These are phyloP conservation scores for Cetonia aurata DNA, from an alignment of 2,888 invertebrate species.

Conservation along the genomic window DNA sequence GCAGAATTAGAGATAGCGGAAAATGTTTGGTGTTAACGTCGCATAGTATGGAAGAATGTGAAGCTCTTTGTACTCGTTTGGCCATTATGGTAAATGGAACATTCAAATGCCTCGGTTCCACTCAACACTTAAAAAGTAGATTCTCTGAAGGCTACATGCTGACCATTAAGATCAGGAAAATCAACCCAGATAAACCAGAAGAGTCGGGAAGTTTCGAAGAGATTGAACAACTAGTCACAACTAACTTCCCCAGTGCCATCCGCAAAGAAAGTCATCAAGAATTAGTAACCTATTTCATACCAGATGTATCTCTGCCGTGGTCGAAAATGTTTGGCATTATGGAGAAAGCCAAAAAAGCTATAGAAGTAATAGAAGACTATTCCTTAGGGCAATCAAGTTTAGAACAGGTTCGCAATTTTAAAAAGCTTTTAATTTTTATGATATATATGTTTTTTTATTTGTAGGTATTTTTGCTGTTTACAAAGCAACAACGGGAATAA, in stretches of 20 bases:
- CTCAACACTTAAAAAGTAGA: slow-evolving; percentile 85
- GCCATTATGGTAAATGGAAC: slow-evolving; percentile 90
- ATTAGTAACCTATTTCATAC: slow-evolving; percentile 79
- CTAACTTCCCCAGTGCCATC: slow-evolving; percentile 59
- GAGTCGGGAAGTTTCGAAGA: slow-evolving; percentile 45
- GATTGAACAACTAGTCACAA: slow-evolving; percentile 56
- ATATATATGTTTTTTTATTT: slow-evolving; percentile 4
- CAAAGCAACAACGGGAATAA: slow-evolving; percentile 41
- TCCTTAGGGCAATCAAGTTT: slow-evolving; percentile 85
- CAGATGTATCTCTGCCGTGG: slow-evolving; percentile 74
- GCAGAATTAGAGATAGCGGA: slow-evolving; percentile 77
- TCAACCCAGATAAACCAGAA: slow-evolving; percentile 20
- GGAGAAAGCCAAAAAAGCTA: slow-evolving; percentile 68
- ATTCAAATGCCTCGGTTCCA: slow-evolving; percentile 83
- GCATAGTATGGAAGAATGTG: slow-evolving; percentile 91
- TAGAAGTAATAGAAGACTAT: slow-evolving; percentile 79
- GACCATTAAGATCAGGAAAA: slow-evolving; percentile 64
- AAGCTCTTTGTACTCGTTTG: slow-evolving; percentile 83
- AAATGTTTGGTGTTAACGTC: slow-evolving; percentile 85
- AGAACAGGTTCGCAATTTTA: slow-evolving; percentile 71
- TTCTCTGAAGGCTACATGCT: slow-evolving; percentile 74
- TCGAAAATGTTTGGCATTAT: slow-evolving; percentile 82
- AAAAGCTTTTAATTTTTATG: not conserved
- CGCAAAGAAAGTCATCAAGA: slow-evolving; percentile 79
- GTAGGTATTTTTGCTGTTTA: slow-evolving; percentile 42